These are phyloP conservation scores for Antheraea yamamai DNA, from an alignment of 2,888 invertebrate genomes.

Conservation along the genomic window DNA sequence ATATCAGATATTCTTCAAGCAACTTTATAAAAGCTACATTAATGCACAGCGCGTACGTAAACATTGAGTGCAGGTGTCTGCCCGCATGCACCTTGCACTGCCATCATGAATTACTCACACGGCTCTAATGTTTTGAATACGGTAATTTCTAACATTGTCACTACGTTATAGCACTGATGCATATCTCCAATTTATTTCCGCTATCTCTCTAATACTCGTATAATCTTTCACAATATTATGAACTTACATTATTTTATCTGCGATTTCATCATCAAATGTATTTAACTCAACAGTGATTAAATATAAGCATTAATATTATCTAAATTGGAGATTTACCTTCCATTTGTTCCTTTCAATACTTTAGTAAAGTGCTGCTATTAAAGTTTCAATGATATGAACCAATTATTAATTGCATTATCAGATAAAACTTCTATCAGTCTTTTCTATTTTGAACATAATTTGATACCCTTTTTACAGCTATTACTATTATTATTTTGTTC, in stretches of 20 bases:
- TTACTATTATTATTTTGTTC: not conserved
- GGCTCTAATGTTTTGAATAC: constrained; percentile 21
- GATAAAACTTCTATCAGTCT: no score
- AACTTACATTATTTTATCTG: not conserved
- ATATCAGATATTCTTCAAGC: not conserved
- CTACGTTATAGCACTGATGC: constrained; percentile 10
- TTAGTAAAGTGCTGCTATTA: not conserved
- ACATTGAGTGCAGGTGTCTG: constrained; percentile 36
- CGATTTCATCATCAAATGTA: not conserved
- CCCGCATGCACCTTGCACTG: constrained; percentile 39
- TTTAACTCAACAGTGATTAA: not conserved
- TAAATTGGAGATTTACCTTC: not conserved
- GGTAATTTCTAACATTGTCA: constrained; percentile 24
- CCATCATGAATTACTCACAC: constrained; percentile 25
- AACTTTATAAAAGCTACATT: constrained; percentile 21
- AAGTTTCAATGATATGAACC: not conserved
- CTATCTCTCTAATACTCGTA: not conserved
- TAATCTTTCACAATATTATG: not conserved
- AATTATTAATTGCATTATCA: not conserved
- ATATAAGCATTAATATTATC: not conserved
- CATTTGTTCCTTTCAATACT: not conserved
- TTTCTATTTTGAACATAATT: no score
- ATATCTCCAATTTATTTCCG: constrained; percentile 13
- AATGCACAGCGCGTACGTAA: constrained; percentile 29
- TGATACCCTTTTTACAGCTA: no score